Evolutionary conservation across 1,140 invertebrate species (phyloP), one percentile per base, ranked within the genome.

Genomic region (Sycophila sp.): DNA sequence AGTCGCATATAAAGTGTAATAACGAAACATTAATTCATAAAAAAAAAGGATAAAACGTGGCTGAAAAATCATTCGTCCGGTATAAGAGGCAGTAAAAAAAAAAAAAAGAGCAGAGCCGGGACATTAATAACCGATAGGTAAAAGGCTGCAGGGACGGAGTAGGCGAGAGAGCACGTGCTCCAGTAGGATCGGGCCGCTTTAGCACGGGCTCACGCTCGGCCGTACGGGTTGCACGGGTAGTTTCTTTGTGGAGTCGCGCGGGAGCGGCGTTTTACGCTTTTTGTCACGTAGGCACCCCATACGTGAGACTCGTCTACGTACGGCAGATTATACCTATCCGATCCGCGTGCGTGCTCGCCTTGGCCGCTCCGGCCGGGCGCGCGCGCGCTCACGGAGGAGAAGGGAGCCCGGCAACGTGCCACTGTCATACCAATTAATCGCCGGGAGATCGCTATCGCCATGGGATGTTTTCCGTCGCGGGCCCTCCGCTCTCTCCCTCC

Each of bases 381-480:
- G 68, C 53, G 60, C 68, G 6, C 34, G 34, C 15, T 3, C 45
- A 68, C 36, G 38, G 70, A 51, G 64, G 42, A 55, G 59, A 45
- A 65, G 73, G 62, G 67, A 65, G 70, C 69, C 68, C 73, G 78
- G 77, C 76, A 78, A 74, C 45, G 79, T 81, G 80, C 80, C 81
- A 79, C 80, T 81, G 82, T 85, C 83, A 82, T 83, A 83, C 83
- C 82, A 84, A 85, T 84, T 85, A 84, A 85, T 84, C 80, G 80
- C 79, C 78, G 80, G 77, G 73, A 83, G 83, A 85, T 85, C 78
- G 68, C 80, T 84, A 85, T 85, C 83, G 75, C 66, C 78, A 78
- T 83, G 82, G 80, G 80, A 85, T 83, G 79, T 80, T 82, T 83
- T 85, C 79, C 79, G 81, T 83, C 78, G 80, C 76, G 81, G 66